Conservation (phyloP, 92 coral and sea anemone genomes). For the Palythoa grandis region DNA sequence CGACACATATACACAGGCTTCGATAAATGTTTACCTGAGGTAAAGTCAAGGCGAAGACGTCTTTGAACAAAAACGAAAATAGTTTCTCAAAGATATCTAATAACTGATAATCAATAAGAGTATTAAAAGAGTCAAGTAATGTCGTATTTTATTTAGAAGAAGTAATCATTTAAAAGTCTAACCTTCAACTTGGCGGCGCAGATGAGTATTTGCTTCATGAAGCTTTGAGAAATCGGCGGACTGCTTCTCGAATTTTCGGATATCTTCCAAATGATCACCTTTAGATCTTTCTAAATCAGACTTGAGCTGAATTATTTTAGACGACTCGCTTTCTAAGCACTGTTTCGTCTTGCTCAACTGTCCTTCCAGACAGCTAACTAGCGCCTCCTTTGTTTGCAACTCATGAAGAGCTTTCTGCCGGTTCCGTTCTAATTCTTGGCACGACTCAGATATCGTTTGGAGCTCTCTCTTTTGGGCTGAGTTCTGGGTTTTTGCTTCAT, state of each 20-base stretch:
- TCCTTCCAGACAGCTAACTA: constrained; percentile 78
- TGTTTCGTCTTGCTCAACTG: constrained; percentile 72
- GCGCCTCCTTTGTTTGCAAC: constrained; percentile 73
- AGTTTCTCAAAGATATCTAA: too few relatives aligned
- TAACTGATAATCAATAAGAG: background rate
- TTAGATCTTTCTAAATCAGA: constrained; percentile 71
- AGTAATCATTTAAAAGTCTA: background rate
- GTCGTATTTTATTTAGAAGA: background rate
- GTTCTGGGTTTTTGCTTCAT: constrained; percentile 74
- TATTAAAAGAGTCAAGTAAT: background rate
- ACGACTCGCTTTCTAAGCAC: constrained; percentile 65
- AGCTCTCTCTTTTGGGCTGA: constrained; percentile 70
- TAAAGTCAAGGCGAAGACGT: too few relatives aligned
- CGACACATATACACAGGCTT: too few relatives aligned
- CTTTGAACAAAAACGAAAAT: too few relatives aligned
- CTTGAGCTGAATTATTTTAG: constrained; percentile 61
- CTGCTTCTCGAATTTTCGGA: constrained; percentile 70
- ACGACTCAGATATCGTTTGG: constrained; percentile 68
- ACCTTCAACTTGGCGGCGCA: constrained; percentile 84
- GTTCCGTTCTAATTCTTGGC: constrained; percentile 79
- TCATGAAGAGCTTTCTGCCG: constrained; percentile 78
- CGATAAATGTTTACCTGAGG: too few relatives aligned
- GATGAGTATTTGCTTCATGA: constrained; percentile 71
- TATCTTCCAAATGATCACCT: constrained; percentile 61
- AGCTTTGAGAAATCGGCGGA: constrained; percentile 68